phyloP scores from a whole-genome alignment of 2,113 vertebrate species.

The Choloepus hoffmanni region DNA sequence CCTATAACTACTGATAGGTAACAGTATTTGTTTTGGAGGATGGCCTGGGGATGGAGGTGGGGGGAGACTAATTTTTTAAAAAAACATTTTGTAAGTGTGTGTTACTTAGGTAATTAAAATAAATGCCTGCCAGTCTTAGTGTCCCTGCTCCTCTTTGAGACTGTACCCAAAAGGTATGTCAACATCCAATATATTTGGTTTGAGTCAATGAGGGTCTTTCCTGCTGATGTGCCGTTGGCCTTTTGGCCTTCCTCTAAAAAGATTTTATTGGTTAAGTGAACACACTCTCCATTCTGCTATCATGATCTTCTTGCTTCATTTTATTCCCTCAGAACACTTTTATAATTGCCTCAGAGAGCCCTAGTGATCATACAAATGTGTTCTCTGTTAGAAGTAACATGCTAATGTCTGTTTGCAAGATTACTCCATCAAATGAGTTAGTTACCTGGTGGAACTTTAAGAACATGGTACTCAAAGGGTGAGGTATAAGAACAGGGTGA shows the following conservation, averaged over 20 bases:
- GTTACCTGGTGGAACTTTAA: neutral
- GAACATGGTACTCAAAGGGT: neutral
- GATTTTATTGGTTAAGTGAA: neutral
- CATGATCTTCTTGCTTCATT: neutral
- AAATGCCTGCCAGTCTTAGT: neutral
- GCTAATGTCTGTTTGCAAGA: neutral
- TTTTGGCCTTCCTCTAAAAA: neutral
- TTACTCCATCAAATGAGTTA: neutral
- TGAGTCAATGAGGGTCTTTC: neutral
- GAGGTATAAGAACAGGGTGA: neutral
- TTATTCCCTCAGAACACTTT: neutral
- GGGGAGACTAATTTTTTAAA: neutral
- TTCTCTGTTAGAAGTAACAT: neutral
- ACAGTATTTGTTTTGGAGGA: neutral
- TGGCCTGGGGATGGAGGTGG: neutral
- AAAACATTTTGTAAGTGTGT: neutral
- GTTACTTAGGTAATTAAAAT: neutral
- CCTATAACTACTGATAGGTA: neutral
- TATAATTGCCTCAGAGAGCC: neutral
- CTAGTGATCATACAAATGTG: neutral
- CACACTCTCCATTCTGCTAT: neutral
- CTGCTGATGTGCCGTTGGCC: neutral
- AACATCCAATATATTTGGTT: neutral
- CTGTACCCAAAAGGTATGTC: neutral
- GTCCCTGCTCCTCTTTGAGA: neutral